Evolutionary conservation across 2,888 invertebrate genomes (phyloP).

Genomic region (Diploptera punctata): DNA sequence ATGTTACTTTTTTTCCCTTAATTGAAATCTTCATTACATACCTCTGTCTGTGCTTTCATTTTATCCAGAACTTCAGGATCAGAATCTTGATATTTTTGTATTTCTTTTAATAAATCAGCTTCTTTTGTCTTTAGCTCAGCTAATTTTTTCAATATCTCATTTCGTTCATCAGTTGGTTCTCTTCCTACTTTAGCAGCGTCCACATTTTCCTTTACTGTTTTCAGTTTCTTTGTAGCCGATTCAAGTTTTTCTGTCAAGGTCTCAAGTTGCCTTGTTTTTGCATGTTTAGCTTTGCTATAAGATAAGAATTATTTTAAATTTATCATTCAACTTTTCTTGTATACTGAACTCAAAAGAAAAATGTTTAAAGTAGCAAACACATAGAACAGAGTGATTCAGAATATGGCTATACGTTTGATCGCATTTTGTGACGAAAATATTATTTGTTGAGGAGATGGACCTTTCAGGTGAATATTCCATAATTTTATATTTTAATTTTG

Average conservation of each 20-base stretch:
- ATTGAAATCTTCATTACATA: too few relatives aligned
- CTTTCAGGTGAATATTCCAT: too few relatives aligned
- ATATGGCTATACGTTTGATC: too few relatives aligned
- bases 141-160: constrained; percentile 61
- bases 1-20: too few relatives aligned
- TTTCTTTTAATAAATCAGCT: constrained; percentile 61
- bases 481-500: too few relatives aligned
- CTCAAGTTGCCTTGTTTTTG: constrained; percentile 68
- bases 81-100: constrained; percentile 71
- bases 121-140: constrained; percentile 61
- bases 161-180: constrained; percentile 64
- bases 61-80: constrained; percentile 77
- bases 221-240: constrained; percentile 62
- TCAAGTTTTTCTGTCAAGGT: constrained; percentile 65
- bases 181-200: constrained; percentile 60
- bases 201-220: constrained; percentile 59
- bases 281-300: constrained; percentile 73
- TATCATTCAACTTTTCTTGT: too few relatives aligned
- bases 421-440: too few relatives aligned
- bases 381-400: too few relatives aligned
- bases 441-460: too few relatives aligned
- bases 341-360: too few relatives aligned
- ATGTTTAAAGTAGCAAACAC: too few relatives aligned
- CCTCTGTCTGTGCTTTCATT: constrained; percentile 67
- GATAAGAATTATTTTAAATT: too few relatives aligned